Evolutionary conservation across 2,888 invertebrate genomes (phyloP), one percentile per base, ranked within the genome.

Genomic region (Cantharis lateralis): DNA sequence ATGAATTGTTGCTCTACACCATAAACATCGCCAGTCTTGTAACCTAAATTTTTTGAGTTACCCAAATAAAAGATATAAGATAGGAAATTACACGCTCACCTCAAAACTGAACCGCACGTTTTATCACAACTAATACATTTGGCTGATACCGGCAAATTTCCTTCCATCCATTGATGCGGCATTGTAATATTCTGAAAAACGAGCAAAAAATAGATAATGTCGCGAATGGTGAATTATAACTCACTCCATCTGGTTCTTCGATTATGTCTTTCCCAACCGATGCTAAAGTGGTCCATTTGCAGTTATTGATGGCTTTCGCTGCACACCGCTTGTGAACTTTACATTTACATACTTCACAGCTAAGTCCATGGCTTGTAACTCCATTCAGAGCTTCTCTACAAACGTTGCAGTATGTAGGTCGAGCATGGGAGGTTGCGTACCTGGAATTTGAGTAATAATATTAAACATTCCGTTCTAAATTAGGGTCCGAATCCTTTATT

Each of bases 91-190:
- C 20, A 10, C 71, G 82, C 86, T 88, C 87, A 96, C 93, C 96
- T 94, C 80, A 98, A 90, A 74, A 98, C 98, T 76, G 98, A 98
- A 76, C 98, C 98, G 89, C 98, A 98, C 10, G 96, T 98, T 89
- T 97, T 97, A 86, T 98, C 98, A 89, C 98, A 99, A 78, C 96
- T 92, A 81, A 92, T 91, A 88, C 98, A 99, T 88, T 96, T 95
- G 78, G 98, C 95, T 75, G 97, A 96, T 74, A 98, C 98, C 3
- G 98, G 97, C 81, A 98, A 90, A 89, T 98, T 98, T 62, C 98
- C 98, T 88, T 98, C 98, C 91, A 98, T 92, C 98, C 98, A 99
- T 86, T 99, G 98, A 89, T 99, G 98, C 13, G 98, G 98, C 96
- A 98, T 97, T 81, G 94, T 93, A 84, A 96, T 95, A 86, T 93